These are phyloP conservation scores for Acanthosepion lycidas DNA, from an alignment of 2,888 invertebrate species.

Conservation along the genomic window DNA sequence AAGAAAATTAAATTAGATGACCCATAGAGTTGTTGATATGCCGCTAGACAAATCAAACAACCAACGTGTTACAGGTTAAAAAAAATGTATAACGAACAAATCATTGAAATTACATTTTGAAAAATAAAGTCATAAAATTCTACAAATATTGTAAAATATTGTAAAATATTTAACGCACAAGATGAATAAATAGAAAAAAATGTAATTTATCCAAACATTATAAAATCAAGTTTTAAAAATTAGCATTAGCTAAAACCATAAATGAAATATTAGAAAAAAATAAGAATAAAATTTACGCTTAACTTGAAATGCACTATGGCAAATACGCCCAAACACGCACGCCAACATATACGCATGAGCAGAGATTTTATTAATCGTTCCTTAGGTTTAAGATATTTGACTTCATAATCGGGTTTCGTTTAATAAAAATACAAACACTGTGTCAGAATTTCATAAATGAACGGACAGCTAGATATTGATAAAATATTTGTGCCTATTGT, in stretches of 20 bases:
- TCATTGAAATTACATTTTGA: neutral
- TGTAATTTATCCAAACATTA: neutral
- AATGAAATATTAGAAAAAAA: neutral
- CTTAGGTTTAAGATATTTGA: neutral
- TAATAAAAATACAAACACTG: too few species aligned
- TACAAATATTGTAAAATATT: neutral
- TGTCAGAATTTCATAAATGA: too few species aligned
- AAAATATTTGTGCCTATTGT: too few species aligned
- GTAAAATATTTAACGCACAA: neutral
- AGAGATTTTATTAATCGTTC: neutral
- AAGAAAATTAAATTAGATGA: too few species aligned
- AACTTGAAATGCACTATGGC: neutral
- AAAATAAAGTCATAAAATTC: neutral
- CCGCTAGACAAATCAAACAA: too few species aligned
- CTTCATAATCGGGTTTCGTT: neutral
- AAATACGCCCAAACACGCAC: neutral
- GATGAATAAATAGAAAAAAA: neutral
- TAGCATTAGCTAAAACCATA: neutral
- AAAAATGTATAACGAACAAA: neutral
- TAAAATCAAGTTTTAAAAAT: neutral
- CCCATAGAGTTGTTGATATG: too few species aligned
- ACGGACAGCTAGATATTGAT: too few species aligned
- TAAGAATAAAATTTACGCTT: neutral
- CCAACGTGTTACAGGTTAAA: neutral
- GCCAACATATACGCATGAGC: neutral